Evolutionary conservation across 2,797 vertebrate genomes (phyloP), one percentile per base, ranked within the genome.

Genomic region (Hypotaenidia okinawae): DNA sequence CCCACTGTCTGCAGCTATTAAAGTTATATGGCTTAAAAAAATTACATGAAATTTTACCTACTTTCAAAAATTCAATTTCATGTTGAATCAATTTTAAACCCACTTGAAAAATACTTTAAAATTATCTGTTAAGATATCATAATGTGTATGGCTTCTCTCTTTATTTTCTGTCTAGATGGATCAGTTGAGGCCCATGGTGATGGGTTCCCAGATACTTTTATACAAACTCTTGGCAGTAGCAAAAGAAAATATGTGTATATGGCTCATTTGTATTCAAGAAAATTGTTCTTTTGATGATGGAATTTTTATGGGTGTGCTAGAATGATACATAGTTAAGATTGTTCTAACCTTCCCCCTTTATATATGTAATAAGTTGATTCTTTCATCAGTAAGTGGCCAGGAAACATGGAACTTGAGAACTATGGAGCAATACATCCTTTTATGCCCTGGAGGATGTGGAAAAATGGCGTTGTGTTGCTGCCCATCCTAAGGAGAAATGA

Each of bases 41-140:
- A 32, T 94, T 88, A 74, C 58, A 58, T 72, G 47, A 87, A 90
- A 84, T 95, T 87, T 94, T 87, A 90, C 32, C 16, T 84, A 47
- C 39, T 91, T 91, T 35, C 83, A 96, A 95, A 91, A 88, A 90
- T 64, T 87, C 23, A 47, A 19, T 89, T 68, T 87, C 72, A 70
- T 76, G 22, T 82, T 84, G 74, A 58, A 79, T 74, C 47, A 84
- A 45, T 94, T 94, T 94, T 87, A 90, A 94, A 88, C 6, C 10
- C 49, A 32, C 35, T 87, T 86, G 67, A 93, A 93, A 92, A 94
- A 84, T 72, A 79, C 24, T 88, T 88, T 28, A 13, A 69, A 90
- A 76, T 86, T 59, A 52, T 82, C 41, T 79, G 30, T 66, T 95
- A 91, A 75, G 30, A n/a, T 79, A 51, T 94, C 37, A 32, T 81